These are phyloP conservation scores for Acleris laterana DNA, from an alignment of 2,888 invertebrate genomes.

Conservation along the genomic window DNA sequence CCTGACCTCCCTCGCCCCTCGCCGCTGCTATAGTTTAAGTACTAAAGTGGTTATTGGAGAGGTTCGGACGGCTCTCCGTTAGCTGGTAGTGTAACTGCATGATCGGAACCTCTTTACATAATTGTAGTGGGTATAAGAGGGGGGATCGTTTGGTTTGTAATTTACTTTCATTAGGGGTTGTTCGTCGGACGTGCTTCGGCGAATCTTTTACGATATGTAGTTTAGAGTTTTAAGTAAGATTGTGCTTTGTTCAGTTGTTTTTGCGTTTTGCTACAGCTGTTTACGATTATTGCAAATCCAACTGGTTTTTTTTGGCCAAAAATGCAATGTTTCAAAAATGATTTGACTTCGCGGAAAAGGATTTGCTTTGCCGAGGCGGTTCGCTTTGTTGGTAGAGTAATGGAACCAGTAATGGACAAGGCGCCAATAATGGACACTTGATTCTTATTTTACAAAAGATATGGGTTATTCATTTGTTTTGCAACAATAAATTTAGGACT, in stretches of 20 bases:
- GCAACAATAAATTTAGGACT: too few relatives aligned
- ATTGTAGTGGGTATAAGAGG: constrained; percentile 17
- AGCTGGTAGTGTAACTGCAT: constrained; percentile 16
- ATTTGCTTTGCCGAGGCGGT: too few relatives aligned
- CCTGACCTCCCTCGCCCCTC: constrained; percentile 2
- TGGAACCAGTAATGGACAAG: too few relatives aligned
- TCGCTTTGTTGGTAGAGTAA: too few relatives aligned
- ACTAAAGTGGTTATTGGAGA: constrained; percentile 7
- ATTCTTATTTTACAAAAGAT: too few relatives aligned
- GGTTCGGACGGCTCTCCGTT: constrained; percentile 12
- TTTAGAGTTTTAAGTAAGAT: background rate
- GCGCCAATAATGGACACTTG: too few relatives aligned
- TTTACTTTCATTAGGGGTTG: constrained; percentile 30
- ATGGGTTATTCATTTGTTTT: too few relatives aligned
- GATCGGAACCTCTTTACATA: constrained; percentile 31
- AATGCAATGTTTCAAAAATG: too few relatives aligned
- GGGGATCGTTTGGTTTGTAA: constrained; percentile 22
- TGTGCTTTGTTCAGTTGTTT: background rate
- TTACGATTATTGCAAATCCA: too few relatives aligned
- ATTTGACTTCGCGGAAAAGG: too few relatives aligned
- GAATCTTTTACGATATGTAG: background rate
- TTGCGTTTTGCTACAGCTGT: too few relatives aligned
- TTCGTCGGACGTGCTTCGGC: background rate
- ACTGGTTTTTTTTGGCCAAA: too few relatives aligned
- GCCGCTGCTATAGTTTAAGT: constrained; percentile 10